These are phyloP conservation scores for Eulemur albifrons DNA, from an alignment of 2,797 vertebrate species.

Conservation along the genomic window DNA sequence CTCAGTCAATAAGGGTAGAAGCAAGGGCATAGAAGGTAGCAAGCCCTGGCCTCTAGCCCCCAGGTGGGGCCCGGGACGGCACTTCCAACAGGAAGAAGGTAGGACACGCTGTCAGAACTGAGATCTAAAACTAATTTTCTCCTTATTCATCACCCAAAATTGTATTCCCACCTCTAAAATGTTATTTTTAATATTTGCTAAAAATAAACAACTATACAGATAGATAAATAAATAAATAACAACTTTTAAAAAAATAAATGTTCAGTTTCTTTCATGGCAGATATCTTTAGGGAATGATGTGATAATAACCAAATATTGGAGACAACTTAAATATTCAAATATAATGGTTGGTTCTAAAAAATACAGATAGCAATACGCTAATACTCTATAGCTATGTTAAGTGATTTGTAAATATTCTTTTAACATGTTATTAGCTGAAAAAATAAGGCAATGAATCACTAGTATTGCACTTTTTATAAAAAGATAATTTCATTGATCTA, in stretches of 20 bases:
- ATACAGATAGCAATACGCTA: neutral
- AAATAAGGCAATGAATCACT: neutral
- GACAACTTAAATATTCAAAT: slow-evolving; percentile 14
- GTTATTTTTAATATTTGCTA: neutral
- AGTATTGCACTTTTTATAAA: neutral
- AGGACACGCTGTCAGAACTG: neutral
- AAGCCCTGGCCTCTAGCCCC: neutral
- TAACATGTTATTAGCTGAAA: neutral
- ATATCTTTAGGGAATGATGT: neutral
- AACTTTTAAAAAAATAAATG: neutral
- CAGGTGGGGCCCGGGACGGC: neutral
- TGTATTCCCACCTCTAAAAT: neutral
- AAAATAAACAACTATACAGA: neutral
- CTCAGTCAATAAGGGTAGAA: neutral
- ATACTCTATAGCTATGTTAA: neutral
- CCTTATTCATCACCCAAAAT: neutral
- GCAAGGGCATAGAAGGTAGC: neutral
- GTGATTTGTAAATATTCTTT: neutral
- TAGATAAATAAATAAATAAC: neutral
- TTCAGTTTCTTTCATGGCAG: neutral
- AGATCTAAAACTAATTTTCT: neutral
- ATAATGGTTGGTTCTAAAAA: neutral
- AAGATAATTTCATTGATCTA: neutral
- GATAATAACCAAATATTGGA: neutral
- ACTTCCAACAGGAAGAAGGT: neutral